These are phyloP conservation scores for Bergia sp. DNA, from an alignment of 92 coral and sea anemone species.

Conservation along the genomic window DNA sequence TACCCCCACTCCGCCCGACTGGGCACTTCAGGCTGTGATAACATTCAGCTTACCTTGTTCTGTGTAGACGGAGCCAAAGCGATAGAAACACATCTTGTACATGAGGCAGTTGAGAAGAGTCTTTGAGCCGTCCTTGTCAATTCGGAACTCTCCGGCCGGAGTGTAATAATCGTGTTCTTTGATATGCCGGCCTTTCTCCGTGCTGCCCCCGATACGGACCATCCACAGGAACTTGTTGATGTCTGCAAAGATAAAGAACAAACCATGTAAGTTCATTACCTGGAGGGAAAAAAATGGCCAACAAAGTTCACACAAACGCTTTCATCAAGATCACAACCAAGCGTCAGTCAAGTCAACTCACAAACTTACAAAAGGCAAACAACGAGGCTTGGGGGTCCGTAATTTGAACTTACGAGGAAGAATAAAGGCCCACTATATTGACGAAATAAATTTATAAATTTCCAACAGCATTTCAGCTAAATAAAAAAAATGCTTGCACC, in stretches of 20 bases:
- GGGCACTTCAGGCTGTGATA: no score
- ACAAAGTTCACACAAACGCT: no score
- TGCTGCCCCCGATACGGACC: conserved; percentile 99
- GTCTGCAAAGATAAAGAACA: conserved; percentile 50
- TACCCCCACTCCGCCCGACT: no score
- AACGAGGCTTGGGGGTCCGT: no score
- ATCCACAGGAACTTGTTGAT: conserved; percentile 99
- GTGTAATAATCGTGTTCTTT: conserved; percentile 98
- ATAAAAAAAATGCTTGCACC: no score
- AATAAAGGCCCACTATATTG: no score
- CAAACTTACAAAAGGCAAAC: no score
- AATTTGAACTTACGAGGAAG: no score
- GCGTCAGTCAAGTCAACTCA: no score
- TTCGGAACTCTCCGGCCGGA: conserved; percentile 95
- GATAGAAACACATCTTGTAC: conserved; percentile 99
- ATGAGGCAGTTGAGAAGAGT: conserved; percentile 91
- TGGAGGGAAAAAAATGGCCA: not conserved
- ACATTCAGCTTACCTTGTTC: conserved; percentile 80
- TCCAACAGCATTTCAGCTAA: no score
- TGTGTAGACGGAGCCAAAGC: conserved; percentile 97
- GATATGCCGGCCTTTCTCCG: conserved; percentile 97
- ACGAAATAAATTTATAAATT: no score
- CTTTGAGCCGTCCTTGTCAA: conserved; percentile 95
- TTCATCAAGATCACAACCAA: no score
- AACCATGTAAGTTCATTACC: not conserved